Conservation (phyloP, 2,888 invertebrate species). For the Drosophila mayaguana region DNA sequence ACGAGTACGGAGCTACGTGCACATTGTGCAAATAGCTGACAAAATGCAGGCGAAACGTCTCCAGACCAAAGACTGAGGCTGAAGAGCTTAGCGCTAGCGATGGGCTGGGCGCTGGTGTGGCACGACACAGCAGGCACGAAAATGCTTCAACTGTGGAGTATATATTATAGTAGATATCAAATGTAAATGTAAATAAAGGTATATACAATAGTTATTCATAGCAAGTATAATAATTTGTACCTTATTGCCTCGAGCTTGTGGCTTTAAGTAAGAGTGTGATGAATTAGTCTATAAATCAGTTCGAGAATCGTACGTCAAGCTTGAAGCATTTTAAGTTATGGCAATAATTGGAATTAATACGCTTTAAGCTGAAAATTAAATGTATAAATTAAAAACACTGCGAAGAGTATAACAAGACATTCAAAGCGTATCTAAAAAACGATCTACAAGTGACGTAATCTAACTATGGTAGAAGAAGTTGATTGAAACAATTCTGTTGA, state of each 20-base stretch:
- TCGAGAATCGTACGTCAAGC: background rate
- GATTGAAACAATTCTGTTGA: background rate
- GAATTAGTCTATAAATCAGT: background rate
- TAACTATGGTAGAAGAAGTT: background rate
- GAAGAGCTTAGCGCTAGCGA: constrained; percentile 27
- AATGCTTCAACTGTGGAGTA: background rate
- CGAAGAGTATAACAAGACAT: background rate
- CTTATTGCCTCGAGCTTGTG: background rate
- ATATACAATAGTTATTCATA: too few species aligned
- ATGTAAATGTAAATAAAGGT: background rate
- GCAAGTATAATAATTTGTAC: background rate
- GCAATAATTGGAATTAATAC: background rate
- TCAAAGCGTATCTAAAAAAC: background rate
- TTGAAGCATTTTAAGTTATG: background rate
- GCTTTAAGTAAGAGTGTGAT: background rate
- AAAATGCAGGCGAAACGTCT: constrained; percentile 60
- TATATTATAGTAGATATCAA: background rate
- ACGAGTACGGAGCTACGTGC: constrained; percentile 56
- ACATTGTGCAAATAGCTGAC: constrained; percentile 79
- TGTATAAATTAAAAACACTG: background rate
- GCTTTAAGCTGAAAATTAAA: background rate
- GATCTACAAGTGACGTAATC: background rate
- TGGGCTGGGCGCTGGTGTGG: constrained; percentile 8
- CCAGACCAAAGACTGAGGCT: constrained; percentile 28
- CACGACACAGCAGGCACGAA: constrained; percentile 5